phyloP scores from a whole-genome alignment of 2,113 vertebrate species.

The Erythrolamprus reginae region DNA sequence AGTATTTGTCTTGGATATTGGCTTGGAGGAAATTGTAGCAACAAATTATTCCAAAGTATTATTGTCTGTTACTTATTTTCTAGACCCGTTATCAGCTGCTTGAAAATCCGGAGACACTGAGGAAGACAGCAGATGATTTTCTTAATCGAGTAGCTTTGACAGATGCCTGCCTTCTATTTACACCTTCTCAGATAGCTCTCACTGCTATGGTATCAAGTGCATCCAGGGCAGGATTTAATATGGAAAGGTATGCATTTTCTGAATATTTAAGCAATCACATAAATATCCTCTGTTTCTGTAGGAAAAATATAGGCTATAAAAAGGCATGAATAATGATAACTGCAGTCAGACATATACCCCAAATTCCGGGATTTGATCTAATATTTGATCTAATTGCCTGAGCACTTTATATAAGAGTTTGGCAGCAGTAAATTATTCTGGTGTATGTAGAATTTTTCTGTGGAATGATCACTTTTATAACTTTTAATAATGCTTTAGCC shows the following conservation, averaged over 20 bases:
- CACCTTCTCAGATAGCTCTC: conserved; percentile 89
- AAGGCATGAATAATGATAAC: neutral
- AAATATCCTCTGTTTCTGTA: neutral
- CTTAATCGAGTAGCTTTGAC: conserved; percentile 83
- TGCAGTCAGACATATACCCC: neutral
- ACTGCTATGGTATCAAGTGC: conserved; percentile 85
- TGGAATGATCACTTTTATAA: neutral
- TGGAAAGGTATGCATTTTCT: conserved; percentile 80
- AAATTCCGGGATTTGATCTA: neutral
- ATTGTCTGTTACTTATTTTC: conserved; percentile 47
- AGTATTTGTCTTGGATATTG: accelerated
- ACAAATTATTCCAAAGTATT: conserved; percentile 4
- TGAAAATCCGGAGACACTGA: conserved; percentile 89
- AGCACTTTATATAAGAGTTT: neutral
- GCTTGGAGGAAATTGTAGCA: neutral
- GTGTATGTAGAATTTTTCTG: neutral
- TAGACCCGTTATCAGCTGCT: conserved; percentile 86
- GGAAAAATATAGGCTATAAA: neutral
- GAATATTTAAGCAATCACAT: neutral
- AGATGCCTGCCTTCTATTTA: conserved; percentile 83
- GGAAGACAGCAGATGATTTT: conserved; percentile 91
- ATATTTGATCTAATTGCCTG: neutral
- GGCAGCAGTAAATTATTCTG: neutral
- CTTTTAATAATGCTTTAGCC: neutral
- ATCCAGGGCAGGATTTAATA: conserved; percentile 83